Evolutionary conservation across 2,797 vertebrate species (phyloP), one percentile per base, ranked within the genome.

Genomic region (Phrynocephalus guinanensis): DNA sequence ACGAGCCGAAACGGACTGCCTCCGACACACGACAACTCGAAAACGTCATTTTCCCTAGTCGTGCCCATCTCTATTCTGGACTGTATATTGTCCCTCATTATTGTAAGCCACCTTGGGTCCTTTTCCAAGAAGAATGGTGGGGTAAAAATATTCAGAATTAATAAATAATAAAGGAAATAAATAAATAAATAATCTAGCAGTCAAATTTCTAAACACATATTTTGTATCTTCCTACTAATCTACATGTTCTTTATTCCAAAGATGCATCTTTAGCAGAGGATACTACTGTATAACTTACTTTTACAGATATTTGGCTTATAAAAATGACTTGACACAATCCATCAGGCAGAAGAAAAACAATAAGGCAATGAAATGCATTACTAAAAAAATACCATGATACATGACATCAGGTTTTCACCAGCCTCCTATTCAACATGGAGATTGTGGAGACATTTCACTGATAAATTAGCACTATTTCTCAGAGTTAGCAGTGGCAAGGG

Each of bases 401-500:
- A 93, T 93, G 91, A 87, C 91, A 86, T 91, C 71, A 84, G 66
- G 73, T 76, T 38, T 60, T 63, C 79, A 73, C 88, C 88, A 76
- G 56, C 70, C 68, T 76, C 84, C 95, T 73, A 44, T 89, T 48
- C 82, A 68, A 30, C 80, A 67, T 85, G 85, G 79, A 70, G 76
- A 90, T 84, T 91, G 84, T 81, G 67, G 81, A 71, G 86, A 91
- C 80, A 90, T 85, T 91, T 79, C 90, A 24, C 38, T 94, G 92
- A 94, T 88, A 90, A 95, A 92, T 88, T 90, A 95, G 87, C 90
- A 89, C 66, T 71, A 33, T 93, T 92, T 86, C 84, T 50, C 73
- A 86, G 72, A 90, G 91, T 71, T 50, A 88, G 77, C 81, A 38
- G 84, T 94, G 83, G 72, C 50, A 90, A 88, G 81, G 91, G 83